Conservation (phyloP, 92 coral and sea anemone genomes). For the Muricea muricata region DNA sequence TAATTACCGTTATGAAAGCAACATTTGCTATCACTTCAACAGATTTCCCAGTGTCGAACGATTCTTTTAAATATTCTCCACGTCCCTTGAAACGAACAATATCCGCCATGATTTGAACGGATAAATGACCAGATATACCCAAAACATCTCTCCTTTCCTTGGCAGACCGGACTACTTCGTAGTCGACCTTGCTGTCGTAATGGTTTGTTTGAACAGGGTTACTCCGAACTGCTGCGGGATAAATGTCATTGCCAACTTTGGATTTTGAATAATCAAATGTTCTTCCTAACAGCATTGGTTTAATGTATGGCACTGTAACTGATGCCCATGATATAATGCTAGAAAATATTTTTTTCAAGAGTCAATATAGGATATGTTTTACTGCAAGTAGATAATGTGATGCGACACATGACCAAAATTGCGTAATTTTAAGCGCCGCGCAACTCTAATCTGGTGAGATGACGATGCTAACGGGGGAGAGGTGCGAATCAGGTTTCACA, state of each 20-base stretch:
- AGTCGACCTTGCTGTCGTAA: slow-evolving; percentile 13
- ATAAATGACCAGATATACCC: slow-evolving; percentile 59
- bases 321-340: not conserved
- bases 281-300: not conserved
- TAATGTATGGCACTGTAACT: slow-evolving; percentile 5
- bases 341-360: not conserved
- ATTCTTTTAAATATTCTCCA: slow-evolving; percentile 38
- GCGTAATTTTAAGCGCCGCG: no score
- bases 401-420: no score
- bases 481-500: no score
- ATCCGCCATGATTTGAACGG: slow-evolving; percentile 51
- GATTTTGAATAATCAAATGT: slow-evolving; percentile 31
- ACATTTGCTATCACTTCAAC: slow-evolving; percentile 1
- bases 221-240: not conserved
- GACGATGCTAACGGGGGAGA: no score
- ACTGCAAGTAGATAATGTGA: no score
- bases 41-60: not conserved
- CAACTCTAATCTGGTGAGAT: no score
- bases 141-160: slow-evolving; percentile 56
- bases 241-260: slow-evolving; percentile 19
- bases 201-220: not conserved
- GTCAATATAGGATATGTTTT: no score
- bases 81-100: slow-evolving; percentile 37
- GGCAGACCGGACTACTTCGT: slow-evolving; percentile 26
- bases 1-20: not conserved